Conservation (phyloP, 2,113 vertebrate genomes). For the Monarcha castaneiventris region DNA sequence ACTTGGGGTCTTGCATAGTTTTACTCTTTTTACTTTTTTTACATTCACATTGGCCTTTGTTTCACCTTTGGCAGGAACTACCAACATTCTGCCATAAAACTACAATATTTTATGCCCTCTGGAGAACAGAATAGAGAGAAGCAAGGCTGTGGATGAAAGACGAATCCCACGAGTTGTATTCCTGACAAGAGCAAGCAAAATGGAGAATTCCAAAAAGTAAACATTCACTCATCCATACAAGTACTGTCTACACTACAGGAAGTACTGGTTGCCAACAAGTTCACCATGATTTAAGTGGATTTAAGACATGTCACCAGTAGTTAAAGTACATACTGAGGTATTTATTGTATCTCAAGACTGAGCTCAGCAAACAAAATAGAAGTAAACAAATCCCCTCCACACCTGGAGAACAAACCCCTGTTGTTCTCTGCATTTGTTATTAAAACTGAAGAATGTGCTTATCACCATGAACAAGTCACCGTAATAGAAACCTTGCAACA, state of each 20-base stretch:
- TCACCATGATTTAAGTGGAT: neutral
- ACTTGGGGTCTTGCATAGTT: neutral
- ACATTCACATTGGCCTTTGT: conserved; percentile 73
- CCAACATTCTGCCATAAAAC: conserved; percentile 81
- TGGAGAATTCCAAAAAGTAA: conserved; percentile 85
- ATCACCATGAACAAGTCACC: neutral
- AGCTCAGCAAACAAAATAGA: neutral
- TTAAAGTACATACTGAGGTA: neutral
- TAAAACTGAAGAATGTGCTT: neutral
- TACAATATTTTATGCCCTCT: conserved; percentile 78
- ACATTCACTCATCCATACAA: neutral
- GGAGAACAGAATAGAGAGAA: conserved; percentile 84
- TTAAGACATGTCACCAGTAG: neutral
- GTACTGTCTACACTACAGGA: neutral
- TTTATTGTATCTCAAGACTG: neutral
- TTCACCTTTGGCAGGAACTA: conserved; percentile 83
- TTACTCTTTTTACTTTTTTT: neutral
- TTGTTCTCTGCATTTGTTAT: neutral
- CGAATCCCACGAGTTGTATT: conserved; percentile 80
- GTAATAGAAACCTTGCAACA: neutral
- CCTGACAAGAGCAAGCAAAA: conserved; percentile 85
- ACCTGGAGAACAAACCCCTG: neutral
- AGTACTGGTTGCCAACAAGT: neutral
- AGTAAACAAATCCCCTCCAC: neutral
- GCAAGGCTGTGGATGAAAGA: conserved; percentile 85